Evolutionary conservation across 2,797 vertebrate genomes (phyloP).

Genomic region (Ctenopoma kingsleyae): DNA sequence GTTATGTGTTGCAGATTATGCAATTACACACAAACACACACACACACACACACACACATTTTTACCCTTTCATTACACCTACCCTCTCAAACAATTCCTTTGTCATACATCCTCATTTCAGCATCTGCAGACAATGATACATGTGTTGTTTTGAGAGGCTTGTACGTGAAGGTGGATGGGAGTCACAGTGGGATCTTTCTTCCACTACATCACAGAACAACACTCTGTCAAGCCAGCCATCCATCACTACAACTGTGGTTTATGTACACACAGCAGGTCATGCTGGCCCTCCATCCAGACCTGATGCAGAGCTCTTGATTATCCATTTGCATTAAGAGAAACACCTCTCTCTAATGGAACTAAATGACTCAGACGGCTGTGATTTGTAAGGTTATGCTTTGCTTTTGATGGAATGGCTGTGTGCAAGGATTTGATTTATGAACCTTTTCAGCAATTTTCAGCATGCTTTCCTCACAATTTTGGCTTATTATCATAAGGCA

Average conservation of each 20-base stretch:
- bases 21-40: conserved; percentile 7
- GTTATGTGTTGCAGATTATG: conserved; percentile 36
- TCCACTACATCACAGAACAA: conserved; percentile 56
- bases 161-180: conserved; percentile 43
- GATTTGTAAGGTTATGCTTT: conserved; percentile 25
- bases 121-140: conserved; percentile 43
- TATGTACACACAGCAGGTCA: conserved; percentile 67
- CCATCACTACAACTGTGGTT: conserved; percentile 63
- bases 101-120: conserved; percentile 32
- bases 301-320: conserved; percentile 50
- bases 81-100: conserved; percentile 23
- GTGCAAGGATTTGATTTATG: conserved; percentile 24
- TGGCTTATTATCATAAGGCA: conserved; percentile 22
- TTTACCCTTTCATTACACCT: conserved; percentile 24
- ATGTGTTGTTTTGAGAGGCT: conserved; percentile 53
- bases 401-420: conserved; percentile 21
- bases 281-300: conserved; percentile 53
- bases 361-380: conserved; percentile 26
- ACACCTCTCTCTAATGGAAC: conserved; percentile 40
- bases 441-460: conserved; percentile 21
- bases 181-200: conserved; percentile 57
- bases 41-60: background rate
- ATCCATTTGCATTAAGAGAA: conserved; percentile 53
- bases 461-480: conserved; percentile 34
- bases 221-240: conserved; percentile 57